Base-by-base conservation (phyloP, 2,888 invertebrate species). In the Diarsia rubi region DNA sequence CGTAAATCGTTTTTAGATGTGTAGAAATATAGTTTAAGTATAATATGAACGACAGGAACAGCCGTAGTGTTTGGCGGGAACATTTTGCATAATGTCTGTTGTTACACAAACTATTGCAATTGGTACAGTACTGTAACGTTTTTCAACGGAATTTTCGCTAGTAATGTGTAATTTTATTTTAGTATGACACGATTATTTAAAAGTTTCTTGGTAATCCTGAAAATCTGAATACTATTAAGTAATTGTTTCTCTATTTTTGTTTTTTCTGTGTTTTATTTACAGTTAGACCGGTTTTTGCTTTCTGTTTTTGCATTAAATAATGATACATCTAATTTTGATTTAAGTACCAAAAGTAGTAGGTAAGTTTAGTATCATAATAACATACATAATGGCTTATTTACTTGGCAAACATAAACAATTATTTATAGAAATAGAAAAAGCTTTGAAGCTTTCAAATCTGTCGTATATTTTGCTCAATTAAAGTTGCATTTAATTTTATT, bases 31-130 rank as follows among this genome's bases (percentile, higher is more conserved):
- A 54, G 49, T 57, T 73, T 72, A 83, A 83, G 79, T 76, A 68
- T 83, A 83, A 78, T 76, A 68, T 83, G 84, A 89, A 65, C 37
- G 87, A 84, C 85, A 54, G 59, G 72, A 82, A 67, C 90, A 90
- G 86, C 84, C 79, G 89, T 49, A 78, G 73, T 75, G 8, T 82
- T 71, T 69, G 80, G 67, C 78, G 80, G 83, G 83, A 82, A 84
- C 82, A 84, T 86, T 77, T 76, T 82, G 73, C 75, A 79, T 49
- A 31, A 70, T 60, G 60, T 60, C 16, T 31, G 62, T 62, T 52
- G 49, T 73, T 68, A 62, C 69, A 72, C 45, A 73, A 24, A 60
- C 63, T 69, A 62, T 62, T 69, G 59, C 57, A 75, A 83, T 37
- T 24, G 42, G n/a, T n/a, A 67, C 19, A 37, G 67, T 59, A 42